Evolutionary conservation across 23 tunicate genomes (phyloP).

Genomic region (Halocynthia aurantium): DNA sequence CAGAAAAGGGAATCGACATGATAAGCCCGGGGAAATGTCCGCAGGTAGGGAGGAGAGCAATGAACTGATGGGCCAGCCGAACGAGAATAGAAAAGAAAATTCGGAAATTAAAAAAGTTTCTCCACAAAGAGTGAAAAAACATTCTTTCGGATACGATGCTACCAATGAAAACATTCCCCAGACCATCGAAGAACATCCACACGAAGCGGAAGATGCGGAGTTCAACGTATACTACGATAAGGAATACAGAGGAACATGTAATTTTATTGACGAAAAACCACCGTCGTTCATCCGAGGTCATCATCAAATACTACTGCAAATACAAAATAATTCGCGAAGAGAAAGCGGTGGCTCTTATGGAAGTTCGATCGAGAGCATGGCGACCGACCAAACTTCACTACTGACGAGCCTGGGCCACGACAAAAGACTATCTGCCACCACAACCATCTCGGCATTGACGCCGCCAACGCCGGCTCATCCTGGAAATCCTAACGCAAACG

Average conservation of each 20-base stretch:
- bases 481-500: conserved; percentile 2
- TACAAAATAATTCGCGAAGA: conserved; percentile 32
- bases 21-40: no score
- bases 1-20: no score
- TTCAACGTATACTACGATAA: background rate
- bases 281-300: background rate
- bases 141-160: conserved; percentile 6
- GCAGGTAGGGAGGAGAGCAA: no score
- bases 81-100: background rate
- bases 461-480: conserved; percentile 16
- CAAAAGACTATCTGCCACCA: conserved; percentile 22
- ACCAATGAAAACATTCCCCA: conserved; percentile 26
- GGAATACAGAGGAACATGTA: background rate
- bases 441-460: conserved; percentile 18
- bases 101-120: background rate
- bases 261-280: background rate
- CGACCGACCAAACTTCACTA: conserved; percentile 79
- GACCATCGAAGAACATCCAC: conserved; percentile 27
- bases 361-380: conserved; percentile 89
- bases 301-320: background rate
- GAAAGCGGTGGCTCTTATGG: conserved; percentile 88
- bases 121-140: background rate
- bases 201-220: conserved; percentile 7
- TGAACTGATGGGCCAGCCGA: no score
- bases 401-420: conserved; percentile 52